These are phyloP conservation scores for Epicampocera succincta DNA, from an alignment of 2,888 invertebrate genomes.

Conservation along the genomic window DNA sequence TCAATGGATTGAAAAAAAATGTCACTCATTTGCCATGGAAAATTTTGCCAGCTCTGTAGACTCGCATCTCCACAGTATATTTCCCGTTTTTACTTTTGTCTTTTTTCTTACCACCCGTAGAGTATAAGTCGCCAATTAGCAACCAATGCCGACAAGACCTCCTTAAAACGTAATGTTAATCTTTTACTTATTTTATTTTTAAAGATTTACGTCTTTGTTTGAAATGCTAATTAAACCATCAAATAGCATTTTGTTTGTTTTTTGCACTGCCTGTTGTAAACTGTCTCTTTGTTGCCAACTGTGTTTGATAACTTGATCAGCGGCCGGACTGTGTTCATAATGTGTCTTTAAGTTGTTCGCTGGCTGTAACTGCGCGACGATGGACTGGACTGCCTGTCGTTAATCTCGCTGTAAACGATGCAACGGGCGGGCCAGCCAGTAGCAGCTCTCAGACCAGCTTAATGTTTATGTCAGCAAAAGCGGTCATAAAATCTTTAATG, in stretches of 20 bases:
- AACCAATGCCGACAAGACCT: not conserved
- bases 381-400: not conserved
- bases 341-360: not conserved
- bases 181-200: not conserved
- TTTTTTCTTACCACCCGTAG: too few species aligned
- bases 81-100: too few species aligned
- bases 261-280: not conserved
- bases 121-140: not conserved
- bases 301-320: constrained; percentile 4
- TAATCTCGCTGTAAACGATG: constrained; percentile 3
- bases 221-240: constrained; percentile 11
- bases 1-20: too few species aligned
- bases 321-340: not conserved
- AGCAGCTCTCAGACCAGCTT: not conserved
- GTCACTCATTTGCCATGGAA: too few species aligned
- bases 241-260: not conserved
- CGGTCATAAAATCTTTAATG: constrained; percentile 5
- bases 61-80: too few species aligned
- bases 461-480: constrained; percentile 15
- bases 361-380: not conserved
- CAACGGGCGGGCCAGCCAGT: not conserved
- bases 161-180: not conserved
- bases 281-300: not conserved
- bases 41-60: too few species aligned
- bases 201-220: not conserved